A percentile compares a stretch with the other conserved stretches of the same genome.
phyloP scores from a whole-genome alignment of 2,113 vertebrate genomes.

The Entomyzon cyanotis region DNA sequence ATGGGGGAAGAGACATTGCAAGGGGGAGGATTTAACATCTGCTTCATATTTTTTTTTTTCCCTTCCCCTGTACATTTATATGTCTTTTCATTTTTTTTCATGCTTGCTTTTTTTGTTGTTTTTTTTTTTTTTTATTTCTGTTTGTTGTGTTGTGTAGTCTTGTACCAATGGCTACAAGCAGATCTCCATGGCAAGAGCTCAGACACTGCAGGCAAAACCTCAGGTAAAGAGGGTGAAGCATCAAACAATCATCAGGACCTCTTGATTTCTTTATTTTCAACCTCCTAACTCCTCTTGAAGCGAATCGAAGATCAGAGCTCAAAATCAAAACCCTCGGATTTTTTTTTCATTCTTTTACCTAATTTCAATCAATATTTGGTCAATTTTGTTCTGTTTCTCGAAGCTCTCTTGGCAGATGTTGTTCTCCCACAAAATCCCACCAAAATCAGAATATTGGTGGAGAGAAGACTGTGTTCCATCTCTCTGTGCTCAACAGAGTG shows the following conservation, averaged over 20 bases:
- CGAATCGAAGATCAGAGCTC: not conserved
- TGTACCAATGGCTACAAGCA: conserved; percentile 94
- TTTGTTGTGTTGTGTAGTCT: conserved; percentile 87
- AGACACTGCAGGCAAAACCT: conserved; percentile 75
- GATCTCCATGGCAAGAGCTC: conserved; percentile 89
- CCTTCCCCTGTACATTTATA: not conserved
- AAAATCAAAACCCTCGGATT: not conserved
- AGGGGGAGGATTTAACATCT: conserved; percentile 1
- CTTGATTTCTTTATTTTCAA: not conserved
- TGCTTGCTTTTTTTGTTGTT: conserved; percentile 37
- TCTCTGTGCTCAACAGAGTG: not conserved
- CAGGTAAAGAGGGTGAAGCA: conserved; percentile 83
- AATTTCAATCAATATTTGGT: conserved; percentile 19
- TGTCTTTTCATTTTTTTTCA: conserved; percentile 72
- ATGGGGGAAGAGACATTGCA: not conserved
- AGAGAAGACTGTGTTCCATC: not conserved
- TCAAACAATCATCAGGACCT: not conserved
- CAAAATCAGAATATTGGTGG: not conserved
- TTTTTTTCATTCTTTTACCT: conserved; percentile 7
- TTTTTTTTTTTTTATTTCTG: conserved; percentile 74
- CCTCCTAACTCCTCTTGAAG: conserved; percentile 13
- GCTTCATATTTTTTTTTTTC: conserved; percentile 32
- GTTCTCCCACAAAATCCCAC: not conserved
- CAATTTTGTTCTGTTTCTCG: not conserved
- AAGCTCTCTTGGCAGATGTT: conserved; percentile 64